A percentile compares a stretch with the other conserved stretches of the same genome.
Conservation (phyloP, 1,140 invertebrate species). For the Drosophila rufa region DNA sequence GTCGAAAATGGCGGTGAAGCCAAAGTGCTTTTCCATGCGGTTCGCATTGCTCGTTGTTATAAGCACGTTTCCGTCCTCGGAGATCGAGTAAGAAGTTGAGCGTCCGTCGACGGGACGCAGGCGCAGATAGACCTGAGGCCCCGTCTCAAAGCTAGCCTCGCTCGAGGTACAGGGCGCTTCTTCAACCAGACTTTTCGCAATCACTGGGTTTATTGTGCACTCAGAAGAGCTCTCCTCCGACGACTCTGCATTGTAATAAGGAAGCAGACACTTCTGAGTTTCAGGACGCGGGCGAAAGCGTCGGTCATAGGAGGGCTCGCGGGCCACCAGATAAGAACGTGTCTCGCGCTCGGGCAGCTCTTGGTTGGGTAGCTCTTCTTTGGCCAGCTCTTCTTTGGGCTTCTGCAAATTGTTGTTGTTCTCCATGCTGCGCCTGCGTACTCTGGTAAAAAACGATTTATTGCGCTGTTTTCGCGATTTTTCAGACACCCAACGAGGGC, state of each 20-base stretch:
- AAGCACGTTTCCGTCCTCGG: conserved; percentile 54
- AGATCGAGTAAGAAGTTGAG: conserved; percentile 60
- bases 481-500: too few species aligned
- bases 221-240: conserved; percentile 49
- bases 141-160: conserved; percentile 35
- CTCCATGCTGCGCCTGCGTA: too few species aligned
- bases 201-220: conserved; percentile 5
- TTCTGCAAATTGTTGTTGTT: too few species aligned
- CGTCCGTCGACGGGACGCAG: conserved; percentile 84
- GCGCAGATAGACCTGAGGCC: conserved; percentile 86
- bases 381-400: too few species aligned
- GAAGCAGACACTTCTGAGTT: conserved; percentile 57
- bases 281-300: conserved; percentile 67
- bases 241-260: conserved; percentile 57
- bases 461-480: too few species aligned
- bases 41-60: conserved; percentile 83
- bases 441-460: too few species aligned
- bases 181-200: conserved; percentile 4
- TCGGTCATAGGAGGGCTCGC: conserved; percentile 76
- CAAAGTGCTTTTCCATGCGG: conserved; percentile 86
- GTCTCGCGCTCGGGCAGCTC: conserved; percentile 40
- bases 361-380: too few species aligned
- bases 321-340: conserved; percentile 70
- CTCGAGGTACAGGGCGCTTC: conserved; percentile 6
- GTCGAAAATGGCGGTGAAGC: conserved; percentile 89